Evolutionary conservation across 2,888 invertebrate species (phyloP), one percentile per base, ranked within the genome.

Genomic region (Rhaphigaster nebulosa): DNA sequence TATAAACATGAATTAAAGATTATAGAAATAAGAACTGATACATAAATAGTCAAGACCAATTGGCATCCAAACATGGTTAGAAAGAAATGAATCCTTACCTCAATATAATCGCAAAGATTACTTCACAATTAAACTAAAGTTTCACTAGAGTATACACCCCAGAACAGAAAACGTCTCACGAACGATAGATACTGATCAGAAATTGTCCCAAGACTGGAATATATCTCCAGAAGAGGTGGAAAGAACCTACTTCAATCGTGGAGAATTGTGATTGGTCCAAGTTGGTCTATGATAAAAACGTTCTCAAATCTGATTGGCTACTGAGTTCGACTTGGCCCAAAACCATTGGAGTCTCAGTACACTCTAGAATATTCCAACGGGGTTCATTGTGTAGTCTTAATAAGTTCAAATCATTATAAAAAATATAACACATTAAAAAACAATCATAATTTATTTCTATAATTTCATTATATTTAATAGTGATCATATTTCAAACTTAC

Each of bases 281-380:
- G 80, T 54, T n/a, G 13, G 87, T 20, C 65, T 56, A 91, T 93
- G 92, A 92, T 93, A 91, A 93, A 91, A 91, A 93, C 91, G 93
- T 92, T 91, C 91, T 88, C 38, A 20, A 80, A 90, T 76, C 84
- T 91, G 38, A 92, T 92, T 92, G 91, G 92, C 60, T 50, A 41
- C 18, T 34, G 3, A 26, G 15, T 41, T 65, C 91, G 91, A 92
- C 91, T 38, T 92, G 92, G 92, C 91, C 91, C 89, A 76, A 88
- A n/a, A 54, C 84, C 88, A 91, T 91, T 91, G 91, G 91, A 84
- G 87, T 50, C 87, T 34, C 70, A 8, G 29, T 65, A 29, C 6
- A 38, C 34, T 76, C 70, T 76, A 76, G 70, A 76, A 76, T 76
- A 76, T 76, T 76, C 70, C 70, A 76, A 10, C 23, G 38, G 34